A percentile compares a stretch with the other conserved stretches of the same genome.
These are phyloP conservation scores for Bombus ignitus DNA, from an alignment of 1,140 invertebrate genomes.

Conservation along the genomic window DNA sequence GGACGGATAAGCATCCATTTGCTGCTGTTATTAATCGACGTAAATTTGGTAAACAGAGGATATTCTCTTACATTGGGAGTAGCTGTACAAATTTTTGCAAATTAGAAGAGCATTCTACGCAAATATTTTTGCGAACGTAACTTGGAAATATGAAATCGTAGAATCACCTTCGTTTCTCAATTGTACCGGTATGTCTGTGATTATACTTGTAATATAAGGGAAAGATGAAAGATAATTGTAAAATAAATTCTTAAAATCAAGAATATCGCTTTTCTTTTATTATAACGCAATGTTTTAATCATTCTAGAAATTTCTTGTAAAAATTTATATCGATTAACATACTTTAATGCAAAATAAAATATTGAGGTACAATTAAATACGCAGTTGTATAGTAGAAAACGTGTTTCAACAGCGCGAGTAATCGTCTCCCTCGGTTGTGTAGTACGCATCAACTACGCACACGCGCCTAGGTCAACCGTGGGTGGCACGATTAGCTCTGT, in stretches of 20 bases:
- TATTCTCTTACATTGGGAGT: neutral
- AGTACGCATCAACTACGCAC: conserved; percentile 40
- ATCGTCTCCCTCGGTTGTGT: neutral
- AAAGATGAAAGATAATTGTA: no score
- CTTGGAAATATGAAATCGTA: neutral
- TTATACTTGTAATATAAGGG: no score
- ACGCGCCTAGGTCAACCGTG: conserved; percentile 48
- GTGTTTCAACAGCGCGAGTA: no score
- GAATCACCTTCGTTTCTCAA: no score
- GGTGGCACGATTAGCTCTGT: conserved; percentile 19
- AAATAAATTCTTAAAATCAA: neutral
- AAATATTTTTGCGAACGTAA: neutral
- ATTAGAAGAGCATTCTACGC: neutral
- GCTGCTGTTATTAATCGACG: neutral
- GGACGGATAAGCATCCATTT: neutral
- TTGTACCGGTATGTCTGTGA: no score
- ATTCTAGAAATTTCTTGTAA: neutral
- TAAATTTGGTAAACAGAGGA: neutral
- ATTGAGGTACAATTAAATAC: neutral
- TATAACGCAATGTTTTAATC: no score
- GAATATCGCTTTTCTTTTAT: neutral
- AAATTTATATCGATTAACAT: neutral
- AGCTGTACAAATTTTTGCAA: neutral
- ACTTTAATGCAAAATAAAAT: neutral
- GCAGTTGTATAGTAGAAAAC: neutral